phyloP scores from a whole-genome alignment of 2,797 vertebrate genomes.

The Falco peregrinus region DNA sequence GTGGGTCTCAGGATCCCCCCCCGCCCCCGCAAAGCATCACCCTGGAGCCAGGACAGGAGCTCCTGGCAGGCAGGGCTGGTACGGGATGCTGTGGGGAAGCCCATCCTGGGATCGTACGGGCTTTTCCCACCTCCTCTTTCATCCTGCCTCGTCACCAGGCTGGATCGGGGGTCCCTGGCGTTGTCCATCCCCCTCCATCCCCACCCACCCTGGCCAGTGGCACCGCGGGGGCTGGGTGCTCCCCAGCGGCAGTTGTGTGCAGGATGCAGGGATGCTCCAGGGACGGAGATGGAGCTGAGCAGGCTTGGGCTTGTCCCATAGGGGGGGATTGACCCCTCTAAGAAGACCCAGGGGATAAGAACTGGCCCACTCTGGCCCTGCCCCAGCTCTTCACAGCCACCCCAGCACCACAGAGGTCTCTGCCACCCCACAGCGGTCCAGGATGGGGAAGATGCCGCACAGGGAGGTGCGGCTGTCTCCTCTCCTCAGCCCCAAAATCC shows the following conservation, averaged over 20 bases:
- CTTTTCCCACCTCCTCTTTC: not conserved
- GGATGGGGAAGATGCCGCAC: not conserved
- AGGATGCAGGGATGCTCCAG: not conserved
- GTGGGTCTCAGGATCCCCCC: too few species aligned
- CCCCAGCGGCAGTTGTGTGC: not conserved
- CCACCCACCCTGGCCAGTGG: not conserved
- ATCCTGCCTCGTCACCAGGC: rapidly evolving
- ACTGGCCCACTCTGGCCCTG: not conserved
- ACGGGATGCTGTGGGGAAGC: not conserved
- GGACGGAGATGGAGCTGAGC: not conserved
- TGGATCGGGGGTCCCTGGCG: not conserved
- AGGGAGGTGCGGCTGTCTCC: not conserved
- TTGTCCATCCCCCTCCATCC: not conserved
- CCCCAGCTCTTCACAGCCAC: not conserved
- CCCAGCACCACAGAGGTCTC: not conserved
- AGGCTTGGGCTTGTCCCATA: rapidly evolving
- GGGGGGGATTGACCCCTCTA: rapidly evolving
- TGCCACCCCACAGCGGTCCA: not conserved
- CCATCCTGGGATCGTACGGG: not conserved
- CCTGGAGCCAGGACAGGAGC: not conserved
- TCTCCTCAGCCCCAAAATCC: not conserved
- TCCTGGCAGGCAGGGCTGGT: rapidly evolving
- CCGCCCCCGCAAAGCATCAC: rapidly evolving
- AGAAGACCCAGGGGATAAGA: not conserved
- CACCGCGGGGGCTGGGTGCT: rapidly evolving